Base-by-base conservation (phyloP, 37 sponge, comb jelly and placozoan genomes). In the Spongilla lacustris region DNA sequence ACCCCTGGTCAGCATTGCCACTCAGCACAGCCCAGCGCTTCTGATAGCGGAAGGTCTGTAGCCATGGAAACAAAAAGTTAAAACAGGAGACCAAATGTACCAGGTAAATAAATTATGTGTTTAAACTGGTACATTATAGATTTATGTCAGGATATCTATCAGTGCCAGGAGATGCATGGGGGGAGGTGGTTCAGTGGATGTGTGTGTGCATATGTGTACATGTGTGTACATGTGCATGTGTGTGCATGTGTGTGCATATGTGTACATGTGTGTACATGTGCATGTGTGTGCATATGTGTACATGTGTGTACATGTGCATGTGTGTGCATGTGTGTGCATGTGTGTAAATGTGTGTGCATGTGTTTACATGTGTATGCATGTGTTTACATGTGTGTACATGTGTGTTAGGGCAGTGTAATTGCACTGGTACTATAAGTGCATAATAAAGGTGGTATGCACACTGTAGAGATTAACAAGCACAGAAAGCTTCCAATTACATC, bases 21-120 rank as follows among this genome's bases (percentile, higher is more conserved):
- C 74, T 86, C 24, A 93, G 76, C 0, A 78, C 84, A 75, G 68
- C 80, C 86, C 87, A 93, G 21, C 94, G 69, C 77, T 86, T 89
- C 25, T 79, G 70, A 26, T 86, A 91, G 34, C 36, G 41, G 6
- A 41, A 41, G 6, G 41, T 41, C 41, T 41, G 41, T 41, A 41
- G 41, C 6, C 41, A 41, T 41, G 41, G 41, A 9, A 41, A 41
- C 41, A 41, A 41, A 41, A 6, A 41, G 41, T 9, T 41, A 6
- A 41, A 41, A 41, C 6, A 6, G 41, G 6, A 41, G 3, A 3
- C 3, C 3, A 3, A 41, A 41, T 41, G 41, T 41, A 6, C 41
- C n/a, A n/a, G n/a, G n/a, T n/a, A n/a, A n/a, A n/a, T n/a, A n/a
- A n/a, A n/a, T n/a, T n/a, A n/a, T n/a, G n/a, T n/a, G n/a, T n/a